Evolutionary conservation across 2,888 invertebrate genomes (phyloP), one percentile per base, ranked within the genome.

Genomic region (Trissolcus japonicus): DNA sequence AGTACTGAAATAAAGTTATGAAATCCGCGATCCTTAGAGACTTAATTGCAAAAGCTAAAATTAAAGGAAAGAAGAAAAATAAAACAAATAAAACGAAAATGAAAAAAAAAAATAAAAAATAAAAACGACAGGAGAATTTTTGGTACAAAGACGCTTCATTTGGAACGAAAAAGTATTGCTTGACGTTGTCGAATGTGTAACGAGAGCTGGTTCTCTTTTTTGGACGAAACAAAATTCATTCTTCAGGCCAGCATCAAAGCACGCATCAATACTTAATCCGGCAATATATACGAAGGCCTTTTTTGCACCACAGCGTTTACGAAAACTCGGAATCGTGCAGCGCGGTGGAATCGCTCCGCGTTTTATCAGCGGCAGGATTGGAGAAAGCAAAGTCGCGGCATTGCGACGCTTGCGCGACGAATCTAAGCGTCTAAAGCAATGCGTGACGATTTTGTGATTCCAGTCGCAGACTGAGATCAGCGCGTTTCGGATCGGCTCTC

Each of bases 391-490:
- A 50, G 66, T 53, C 61, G 50, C 53, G 16, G 66, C 62, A 61
- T 65, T 65, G 59, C 76, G 79, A 76, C 79, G 79, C 79, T 69
- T 76, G 79, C 78, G 79, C 79, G 73, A 76, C 71, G 55, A 75
- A 74, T 67, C 76, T 77, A 55, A 74, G 57, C 74, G 68, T 73
- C 69, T 69, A 66, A 73, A 69, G 62, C 60, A 61, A 62, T 65
- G 75, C 69, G 65, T 76, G 79, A 75, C 65, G 78, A 69, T 69
- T 76, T 78, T 56, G 68, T 56, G 68, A 61, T 71, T 75, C 71
- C 79, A 82, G 82, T 81, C 78, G 81, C 77, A 66, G 73, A 57
- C 79, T 75, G 80, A 74, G 76, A 81, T 81, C 81, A 74, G 79
- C 79, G 79, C 80, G 79, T 61, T 76, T 35, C 78, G 79, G 69